Evolutionary conservation across 2,797 vertebrate species (phyloP).

Genomic region (Tamandua tetradactyla): DNA sequence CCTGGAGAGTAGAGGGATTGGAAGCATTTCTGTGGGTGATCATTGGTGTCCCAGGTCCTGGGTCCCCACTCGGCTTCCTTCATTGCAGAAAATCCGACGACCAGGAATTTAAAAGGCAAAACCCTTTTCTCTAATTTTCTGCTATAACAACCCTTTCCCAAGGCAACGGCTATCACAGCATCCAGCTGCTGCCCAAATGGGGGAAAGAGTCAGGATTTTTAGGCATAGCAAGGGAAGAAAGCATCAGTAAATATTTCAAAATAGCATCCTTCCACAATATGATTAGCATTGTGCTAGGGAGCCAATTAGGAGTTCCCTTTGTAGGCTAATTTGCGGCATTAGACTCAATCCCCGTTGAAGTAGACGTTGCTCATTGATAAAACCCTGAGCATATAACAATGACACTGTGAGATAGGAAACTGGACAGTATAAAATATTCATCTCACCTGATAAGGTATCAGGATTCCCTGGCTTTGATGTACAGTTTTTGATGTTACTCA

Average conservation of each 20-base stretch:
- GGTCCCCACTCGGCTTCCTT: background rate
- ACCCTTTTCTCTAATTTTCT: background rate
- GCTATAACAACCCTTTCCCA: background rate
- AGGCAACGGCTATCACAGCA: background rate
- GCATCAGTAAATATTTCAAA: background rate
- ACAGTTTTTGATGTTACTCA: background rate
- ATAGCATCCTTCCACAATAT: background rate
- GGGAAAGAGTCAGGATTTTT: background rate
- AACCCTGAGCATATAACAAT: background rate
- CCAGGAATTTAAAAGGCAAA: background rate
- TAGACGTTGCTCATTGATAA: background rate
- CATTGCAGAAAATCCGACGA: background rate
- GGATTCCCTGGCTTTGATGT: background rate
- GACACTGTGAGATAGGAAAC: background rate
- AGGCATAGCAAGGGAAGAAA: background rate
- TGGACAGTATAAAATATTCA: background rate
- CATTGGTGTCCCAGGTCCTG: background rate
- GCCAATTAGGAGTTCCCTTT: background rate
- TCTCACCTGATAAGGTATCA: background rate
- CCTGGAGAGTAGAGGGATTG: fast-evolving
- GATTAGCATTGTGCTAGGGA: background rate
- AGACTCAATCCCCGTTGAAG: background rate
- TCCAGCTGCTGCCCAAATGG: background rate
- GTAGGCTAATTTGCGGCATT: background rate
- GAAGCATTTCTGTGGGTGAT: background rate